A percentile compares a stretch with the other conserved stretches of the same genome.
phyloP scores from a whole-genome alignment of 2,888 invertebrate species.

The Pyrrhia umbra region DNA sequence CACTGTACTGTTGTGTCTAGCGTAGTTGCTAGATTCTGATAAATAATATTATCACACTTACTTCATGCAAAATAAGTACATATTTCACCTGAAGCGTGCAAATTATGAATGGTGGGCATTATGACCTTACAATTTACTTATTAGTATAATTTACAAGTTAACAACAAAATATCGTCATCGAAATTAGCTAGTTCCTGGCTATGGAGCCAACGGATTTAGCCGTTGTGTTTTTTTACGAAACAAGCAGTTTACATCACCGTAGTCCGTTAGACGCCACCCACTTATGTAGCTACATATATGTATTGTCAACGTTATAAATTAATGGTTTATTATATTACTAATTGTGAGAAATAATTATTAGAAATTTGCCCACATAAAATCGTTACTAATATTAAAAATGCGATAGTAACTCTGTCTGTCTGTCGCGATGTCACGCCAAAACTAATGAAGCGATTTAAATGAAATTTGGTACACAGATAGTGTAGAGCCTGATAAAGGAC shows the following conservation, averaged over 20 bases:
- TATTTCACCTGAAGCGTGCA: background rate
- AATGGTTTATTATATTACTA: too few relatives aligned
- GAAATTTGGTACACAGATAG: too few relatives aligned
- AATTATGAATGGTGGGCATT: constrained; percentile 14
- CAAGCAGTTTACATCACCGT: constrained; percentile 18
- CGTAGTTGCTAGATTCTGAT: background rate
- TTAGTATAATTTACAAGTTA: constrained; percentile 8
- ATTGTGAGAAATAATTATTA: too few relatives aligned
- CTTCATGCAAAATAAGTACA: background rate
- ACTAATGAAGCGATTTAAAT: too few relatives aligned
- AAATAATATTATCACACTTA: background rate
- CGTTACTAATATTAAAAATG: too few relatives aligned
- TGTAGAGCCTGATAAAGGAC: too few relatives aligned
- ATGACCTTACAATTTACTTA: constrained; percentile 18
- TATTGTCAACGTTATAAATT: too few relatives aligned
- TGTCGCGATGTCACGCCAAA: too few relatives aligned
- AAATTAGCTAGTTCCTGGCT: constrained; percentile 32
- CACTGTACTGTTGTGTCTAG: background rate
- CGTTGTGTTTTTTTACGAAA: constrained; percentile 6
- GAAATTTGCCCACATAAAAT: too few relatives aligned
- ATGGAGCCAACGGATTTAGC: constrained; percentile 17
- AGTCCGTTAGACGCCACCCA: background rate
- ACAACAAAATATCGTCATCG: constrained; percentile 2
- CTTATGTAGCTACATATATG: background rate
- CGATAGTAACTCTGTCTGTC: too few relatives aligned